These are phyloP conservation scores for Hoplodrina ambigua DNA, from an alignment of 2,888 invertebrate species.

Conservation along the genomic window DNA sequence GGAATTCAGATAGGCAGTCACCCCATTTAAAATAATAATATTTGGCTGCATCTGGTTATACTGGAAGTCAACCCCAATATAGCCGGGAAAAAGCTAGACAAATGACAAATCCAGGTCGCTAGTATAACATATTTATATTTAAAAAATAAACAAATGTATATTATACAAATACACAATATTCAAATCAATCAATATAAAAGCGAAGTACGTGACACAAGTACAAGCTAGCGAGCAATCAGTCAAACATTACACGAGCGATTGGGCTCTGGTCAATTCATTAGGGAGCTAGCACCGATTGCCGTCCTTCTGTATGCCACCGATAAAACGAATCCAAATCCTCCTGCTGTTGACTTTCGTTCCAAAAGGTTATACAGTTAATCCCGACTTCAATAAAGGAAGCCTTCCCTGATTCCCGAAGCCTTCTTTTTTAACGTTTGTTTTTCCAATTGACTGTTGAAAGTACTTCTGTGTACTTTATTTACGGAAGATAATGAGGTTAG, in stretches of 20 bases:
- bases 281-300: conserved; percentile 60
- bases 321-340: conserved; percentile 63
- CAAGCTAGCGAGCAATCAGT: conserved; percentile 59
- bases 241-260: conserved; percentile 66
- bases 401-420: conserved; percentile 28
- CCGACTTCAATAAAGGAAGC: conserved; percentile 37
- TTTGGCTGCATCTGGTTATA: no score
- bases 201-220: conserved; percentile 40
- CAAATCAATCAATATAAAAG: conserved; percentile 26
- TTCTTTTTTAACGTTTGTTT: conserved; percentile 25
- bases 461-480: conserved; percentile 35
- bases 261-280: conserved; percentile 71
- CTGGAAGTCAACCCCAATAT: no score
- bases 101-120: no score
- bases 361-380: conserved; percentile 50
- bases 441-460: conserved; percentile 26
- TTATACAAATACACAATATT: conserved; percentile 1
- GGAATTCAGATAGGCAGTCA: no score
- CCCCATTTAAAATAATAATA: no score
- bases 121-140: no score
- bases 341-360: conserved; percentile 63
- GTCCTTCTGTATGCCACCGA: conserved; percentile 57
- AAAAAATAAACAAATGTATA: background rate
- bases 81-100: no score
- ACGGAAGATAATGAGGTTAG: conserved; percentile 47